Base-by-base conservation (phyloP, 2,113 vertebrate genomes). In the Oncorhynchus clarkii region DNA sequence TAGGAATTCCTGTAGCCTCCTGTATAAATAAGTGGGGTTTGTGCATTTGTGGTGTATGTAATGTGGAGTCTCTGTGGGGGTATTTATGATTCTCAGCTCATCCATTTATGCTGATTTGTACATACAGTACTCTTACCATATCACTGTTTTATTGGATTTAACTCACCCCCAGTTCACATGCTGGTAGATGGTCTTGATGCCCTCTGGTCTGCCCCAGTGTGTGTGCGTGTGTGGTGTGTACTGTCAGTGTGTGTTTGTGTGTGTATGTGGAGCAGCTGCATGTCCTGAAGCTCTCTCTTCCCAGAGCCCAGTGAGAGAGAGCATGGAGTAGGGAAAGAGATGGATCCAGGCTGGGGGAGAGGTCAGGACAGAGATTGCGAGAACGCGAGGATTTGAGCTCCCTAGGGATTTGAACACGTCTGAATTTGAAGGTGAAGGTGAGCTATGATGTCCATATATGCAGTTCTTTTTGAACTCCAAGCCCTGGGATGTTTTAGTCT, bases 221-320 rank as follows among this genome's bases (percentile, higher is more conserved):
- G 24, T 79, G 59, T 20, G 45, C 14, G 22, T 29, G 31, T 72
- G 71, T 74, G 45, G 75, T 85, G 67, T 76, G 76, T 72, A 76
- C 8, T 54, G 76, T 71, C 59, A 73, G 74, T 84, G 84, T 84
- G 77, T 78, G 60, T 81, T 86, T 85, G 84, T 84, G 74, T 84
- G 74, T 74, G 68, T 74, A 27, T 74, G 59, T 72, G 70, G n/a
- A 26, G 66, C 87, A 88, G 86, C 86, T 90, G 89, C 82, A 89
- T 88, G 80, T 89, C 87, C 84, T 90, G 86, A 84, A 91, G 89
- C 84, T 86, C 80, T 84, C 80, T 86, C 83, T 87, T 85, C 82
- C 57, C 72, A 84, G 88, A 90, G 74, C 75, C 87, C 76, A 77
- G 70, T 68, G 71, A 59, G 48, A 24, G 54, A 3, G 26, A 14